A percentile compares a stretch with the other conserved stretches of the same genome.
Evolutionary conservation across 2,113 vertebrate genomes (phyloP).

Genomic region (Misgurnus anguillicaudatus): DNA sequence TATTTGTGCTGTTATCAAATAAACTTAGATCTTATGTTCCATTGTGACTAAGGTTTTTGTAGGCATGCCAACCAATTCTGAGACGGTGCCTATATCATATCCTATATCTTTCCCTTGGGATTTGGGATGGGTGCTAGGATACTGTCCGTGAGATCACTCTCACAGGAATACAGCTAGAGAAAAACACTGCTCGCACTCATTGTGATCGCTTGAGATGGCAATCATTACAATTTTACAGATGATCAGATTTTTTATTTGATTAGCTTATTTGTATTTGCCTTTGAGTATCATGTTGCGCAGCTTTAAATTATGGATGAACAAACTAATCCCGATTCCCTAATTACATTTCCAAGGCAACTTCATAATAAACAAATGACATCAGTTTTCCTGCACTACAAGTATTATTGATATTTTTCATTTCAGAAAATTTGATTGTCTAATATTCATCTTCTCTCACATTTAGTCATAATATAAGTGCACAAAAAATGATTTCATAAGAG

Average conservation of each 20-base stretch:
- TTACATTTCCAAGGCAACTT: not conserved
- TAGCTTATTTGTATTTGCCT: not conserved
- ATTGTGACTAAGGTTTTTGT: constrained; percentile 55
- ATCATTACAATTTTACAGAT: not conserved
- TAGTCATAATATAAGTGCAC: no score
- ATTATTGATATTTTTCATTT: no score
- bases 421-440: no score
- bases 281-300: not conserved
- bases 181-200: constrained; percentile 60
- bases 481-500: no score
- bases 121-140: constrained; percentile 53
- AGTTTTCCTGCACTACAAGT: no score
- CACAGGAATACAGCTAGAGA: constrained; percentile 44
- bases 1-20: not conserved
- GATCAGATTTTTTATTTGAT: not conserved
- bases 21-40: constrained; percentile 28
- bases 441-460: no score
- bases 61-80: constrained; percentile 37
- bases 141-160: constrained; percentile 54
- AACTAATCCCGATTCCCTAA: not conserved
- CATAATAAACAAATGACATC: not conserved
- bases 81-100: constrained; percentile 8
- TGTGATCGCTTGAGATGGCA: not conserved
- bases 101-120: constrained; percentile 56
- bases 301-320: not conserved